Evolutionary conservation across 1,140 invertebrate genomes (phyloP), one percentile per base, ranked within the genome.

Genomic region (Drosophila watanabei): DNA sequence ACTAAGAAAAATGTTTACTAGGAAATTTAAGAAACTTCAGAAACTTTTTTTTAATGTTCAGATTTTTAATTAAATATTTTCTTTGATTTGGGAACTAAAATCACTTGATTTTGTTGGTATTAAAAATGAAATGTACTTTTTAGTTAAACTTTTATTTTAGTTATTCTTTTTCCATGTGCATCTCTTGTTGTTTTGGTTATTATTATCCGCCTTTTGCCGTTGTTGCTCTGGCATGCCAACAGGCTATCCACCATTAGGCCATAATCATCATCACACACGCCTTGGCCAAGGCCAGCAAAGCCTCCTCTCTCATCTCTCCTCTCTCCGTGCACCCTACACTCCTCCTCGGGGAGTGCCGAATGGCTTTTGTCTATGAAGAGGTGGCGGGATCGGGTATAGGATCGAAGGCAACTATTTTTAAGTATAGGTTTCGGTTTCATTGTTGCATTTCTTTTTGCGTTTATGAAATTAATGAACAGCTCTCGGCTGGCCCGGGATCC

Each of bases 361-460:
- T 88, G 84, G 64, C 77, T 81, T 87, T 88, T 87, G 85, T 90
- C 86, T 89, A 90, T 86, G 81, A 73, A 56, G 80, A 77, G 43
- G 46, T 43, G 77, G 52, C 16, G 24, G 32, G 43, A 20, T 45
- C 16, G 20, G 24, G 24, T 24, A 24, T 24, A 24, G 24, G 24
- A 46, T 35, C 20, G 59, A 46, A 61, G 57, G 57, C 71, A 80
- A 76, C 81, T 89, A 90, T 82, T 91, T 90, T 90, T 90, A 90
- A 90, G 86, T 90, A 90, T 90, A 81, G 87, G 86, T 90, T 90
- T 90, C 87, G 79, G 87, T 87, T 90, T 90, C 86, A 90, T 87
- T 91, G 86, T 90, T 86, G 86, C 86, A 90, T 89, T 89, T 89
- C 86, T 91, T 80, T 87, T 70, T 82, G 79, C 87, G 87, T 83